Percentiles rank a stretch among this genome's conserved stretches.
Conservation (phyloP, 2,797 vertebrate species). For the Myoxocephalus aenaeus region DNA sequence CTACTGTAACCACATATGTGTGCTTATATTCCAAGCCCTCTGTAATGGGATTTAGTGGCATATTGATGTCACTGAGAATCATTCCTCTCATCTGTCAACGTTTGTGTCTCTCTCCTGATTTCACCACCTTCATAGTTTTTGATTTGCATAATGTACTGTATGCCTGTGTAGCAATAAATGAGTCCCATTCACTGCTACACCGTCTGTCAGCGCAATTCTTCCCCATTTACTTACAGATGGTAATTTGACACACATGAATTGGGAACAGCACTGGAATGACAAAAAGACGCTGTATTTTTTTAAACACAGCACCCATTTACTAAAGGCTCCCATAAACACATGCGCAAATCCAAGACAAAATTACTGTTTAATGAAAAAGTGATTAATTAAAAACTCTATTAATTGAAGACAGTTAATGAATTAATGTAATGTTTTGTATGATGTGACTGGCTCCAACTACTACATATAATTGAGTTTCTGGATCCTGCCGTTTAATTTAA, state of each 20-base stretch:
- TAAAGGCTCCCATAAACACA: slow-evolving; percentile 33
- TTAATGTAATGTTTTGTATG: slow-evolving; percentile 24
- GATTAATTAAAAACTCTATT: slow-evolving; percentile 45
- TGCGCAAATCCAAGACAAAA: slow-evolving; percentile 38
- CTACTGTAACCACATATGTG: slow-evolving; percentile 38
- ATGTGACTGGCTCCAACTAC: slow-evolving; percentile 32
- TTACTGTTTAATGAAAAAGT: slow-evolving; percentile 47
- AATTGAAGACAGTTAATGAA: slow-evolving; percentile 48
- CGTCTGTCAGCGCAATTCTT: slow-evolving; percentile 69
- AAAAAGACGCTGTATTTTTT: slow-evolving; percentile 41
- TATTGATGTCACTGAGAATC: slow-evolving; percentile 63
- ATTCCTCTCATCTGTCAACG: slow-evolving; percentile 69
- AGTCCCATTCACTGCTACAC: slow-evolving; percentile 62
- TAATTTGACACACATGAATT: slow-evolving; percentile 81
- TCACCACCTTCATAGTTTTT: slow-evolving; percentile 66
- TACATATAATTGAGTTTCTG: slow-evolving; percentile 44
- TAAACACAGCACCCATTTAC: slow-evolving; percentile 43
- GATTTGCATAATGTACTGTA: slow-evolving; percentile 75
- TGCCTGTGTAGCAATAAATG: slow-evolving; percentile 64
- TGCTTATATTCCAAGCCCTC: slow-evolving; percentile 55
- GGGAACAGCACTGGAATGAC: slow-evolving; percentile 53
- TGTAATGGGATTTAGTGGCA: slow-evolving; percentile 71
- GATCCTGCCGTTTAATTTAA: slow-evolving; percentile 32
- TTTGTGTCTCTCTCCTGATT: slow-evolving; percentile 68
- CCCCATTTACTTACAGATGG: slow-evolving; percentile 74